Conservation (phyloP, 1,140 invertebrate genomes). For the Stegodyphus mimosarum region DNA sequence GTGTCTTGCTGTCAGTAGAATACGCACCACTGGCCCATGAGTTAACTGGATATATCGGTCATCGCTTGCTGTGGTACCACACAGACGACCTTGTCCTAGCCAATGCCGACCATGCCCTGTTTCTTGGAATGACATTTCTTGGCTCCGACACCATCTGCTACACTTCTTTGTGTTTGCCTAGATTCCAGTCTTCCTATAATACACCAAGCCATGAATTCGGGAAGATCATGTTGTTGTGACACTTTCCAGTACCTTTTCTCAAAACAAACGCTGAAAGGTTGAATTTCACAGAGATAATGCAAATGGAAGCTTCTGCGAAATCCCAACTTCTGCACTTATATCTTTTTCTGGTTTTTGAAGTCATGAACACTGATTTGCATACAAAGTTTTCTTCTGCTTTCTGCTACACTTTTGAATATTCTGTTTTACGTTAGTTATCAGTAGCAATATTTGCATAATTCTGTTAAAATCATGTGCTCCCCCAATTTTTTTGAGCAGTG, state of each 20-base stretch:
- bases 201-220: not conserved
- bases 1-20: not conserved
- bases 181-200: not conserved
- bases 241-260: not conserved
- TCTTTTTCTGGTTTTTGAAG: not conserved
- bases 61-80: not conserved
- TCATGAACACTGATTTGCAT: not conserved
- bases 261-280: not conserved
- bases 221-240: not conserved
- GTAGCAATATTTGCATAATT: not conserved
- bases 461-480: not conserved
- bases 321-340: not conserved
- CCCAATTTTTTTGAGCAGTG: not conserved
- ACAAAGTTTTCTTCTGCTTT: slow-evolving; percentile 1
- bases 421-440: not conserved
- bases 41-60: not conserved
- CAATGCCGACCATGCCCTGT: not conserved
- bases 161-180: not conserved
- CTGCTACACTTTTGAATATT: not conserved
- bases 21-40: not conserved
- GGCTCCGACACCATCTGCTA: not conserved
- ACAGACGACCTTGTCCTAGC: not conserved
- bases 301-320: not conserved
- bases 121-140: not conserved
- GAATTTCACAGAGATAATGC: not conserved